Evolutionary conservation across 2,888 invertebrate species (phyloP), one percentile per base, ranked within the genome.

Genomic region (Drosophila anomalata): DNA sequence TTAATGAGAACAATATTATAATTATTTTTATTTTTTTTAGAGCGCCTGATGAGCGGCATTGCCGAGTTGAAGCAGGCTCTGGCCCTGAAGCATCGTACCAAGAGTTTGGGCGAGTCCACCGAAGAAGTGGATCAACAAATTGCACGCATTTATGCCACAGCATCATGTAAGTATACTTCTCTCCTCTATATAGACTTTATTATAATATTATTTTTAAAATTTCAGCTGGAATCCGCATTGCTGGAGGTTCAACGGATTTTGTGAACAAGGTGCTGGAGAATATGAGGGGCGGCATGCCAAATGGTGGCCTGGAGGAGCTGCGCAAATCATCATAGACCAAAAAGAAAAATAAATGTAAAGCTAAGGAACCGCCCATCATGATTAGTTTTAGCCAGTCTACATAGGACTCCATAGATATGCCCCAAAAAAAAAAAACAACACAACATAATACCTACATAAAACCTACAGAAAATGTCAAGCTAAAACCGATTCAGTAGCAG

Each of bases 211-310:
- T 55, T 5, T 9, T 7, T 1, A 7, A 24, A 22, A 7, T 48
- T 46, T 74, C 73, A 91, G 89, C 90, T 96, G 98, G 96, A 92
- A 92, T 96, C 56, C 95, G 95, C 93, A 96, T 98, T 90, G 98
- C 97, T 54, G 98, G 97, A 56, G 94, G 96, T 85, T 96, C 98
- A 51, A 97, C 98, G 11, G 98, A 98, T 85, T 98, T 96, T 92
- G 98, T 99, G 42, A 98, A 98, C 92, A 95, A 95, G 92, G 95
- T 98, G 66, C 93, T 98, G 92, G 97, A 97, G 67, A 97, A 96
- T 91, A 95, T 98, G 58, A 96, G 95, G 92, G 92, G 94, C 69
- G 98, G 97, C 33, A 94, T 95, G 88, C 94, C 94, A 57, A 95
- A 94, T 80, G 96, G 96, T 77, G 96, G 96, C 56, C 92, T 97